These are phyloP conservation scores for Trichechus manatus DNA, from an alignment of 2,113 vertebrate genomes.

Conservation along the genomic window DNA sequence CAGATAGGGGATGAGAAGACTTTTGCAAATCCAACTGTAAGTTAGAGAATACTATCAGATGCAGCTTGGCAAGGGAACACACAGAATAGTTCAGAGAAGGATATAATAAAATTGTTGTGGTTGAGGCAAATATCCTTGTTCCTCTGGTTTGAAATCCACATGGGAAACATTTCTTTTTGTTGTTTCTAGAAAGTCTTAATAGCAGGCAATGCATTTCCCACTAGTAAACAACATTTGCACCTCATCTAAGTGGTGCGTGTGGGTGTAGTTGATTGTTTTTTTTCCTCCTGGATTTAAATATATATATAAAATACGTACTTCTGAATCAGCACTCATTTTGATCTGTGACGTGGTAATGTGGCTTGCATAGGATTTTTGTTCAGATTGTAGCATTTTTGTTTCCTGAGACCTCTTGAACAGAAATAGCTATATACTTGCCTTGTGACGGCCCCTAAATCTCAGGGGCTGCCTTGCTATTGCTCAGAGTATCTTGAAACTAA, in stretches of 20 bases:
- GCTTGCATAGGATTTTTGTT: neutral
- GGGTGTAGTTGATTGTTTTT: neutral
- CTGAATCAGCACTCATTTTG: neutral
- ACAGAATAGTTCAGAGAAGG: conserved; percentile 44
- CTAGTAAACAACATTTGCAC: conserved; percentile 1
- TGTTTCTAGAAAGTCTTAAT: conserved; percentile 57
- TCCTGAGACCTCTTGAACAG: neutral
- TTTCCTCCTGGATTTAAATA: neutral
- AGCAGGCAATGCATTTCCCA: neutral
- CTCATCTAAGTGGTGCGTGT: neutral
- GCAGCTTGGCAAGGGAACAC: conserved; percentile 74
- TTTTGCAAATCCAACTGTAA: conserved; percentile 62
- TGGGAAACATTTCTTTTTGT: conserved; percentile 50
- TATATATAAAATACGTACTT: neutral
- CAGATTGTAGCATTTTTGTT: neutral
- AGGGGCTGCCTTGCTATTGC: neutral
- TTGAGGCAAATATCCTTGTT: conserved; percentile 53
- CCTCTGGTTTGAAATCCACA: conserved; percentile 55
- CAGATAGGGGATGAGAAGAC: conserved; percentile 45
- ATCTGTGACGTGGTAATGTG: neutral
- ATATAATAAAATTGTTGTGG: conserved; percentile 61
- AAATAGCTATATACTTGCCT: neutral
- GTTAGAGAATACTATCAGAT: conserved; percentile 55
- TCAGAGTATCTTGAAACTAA: neutral
- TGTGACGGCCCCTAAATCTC: neutral